These are phyloP conservation scores for Trissolcus basalis DNA, from an alignment of 1,140 invertebrate genomes.

Conservation along the genomic window DNA sequence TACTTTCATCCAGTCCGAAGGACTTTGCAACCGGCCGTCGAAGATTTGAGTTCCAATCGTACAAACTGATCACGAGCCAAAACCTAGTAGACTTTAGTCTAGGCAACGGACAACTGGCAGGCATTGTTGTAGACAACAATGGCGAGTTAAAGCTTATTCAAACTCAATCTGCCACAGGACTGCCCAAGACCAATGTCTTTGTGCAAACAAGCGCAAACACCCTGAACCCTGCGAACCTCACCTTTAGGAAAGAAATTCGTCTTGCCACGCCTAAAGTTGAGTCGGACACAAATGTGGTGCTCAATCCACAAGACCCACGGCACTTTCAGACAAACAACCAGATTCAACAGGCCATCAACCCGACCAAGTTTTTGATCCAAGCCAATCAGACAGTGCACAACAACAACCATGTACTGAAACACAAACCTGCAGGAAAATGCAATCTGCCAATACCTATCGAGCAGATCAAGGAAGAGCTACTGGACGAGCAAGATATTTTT, in stretches of 20 bases:
- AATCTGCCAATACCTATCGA: conserved; percentile 71
- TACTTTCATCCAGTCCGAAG: conserved; percentile 87
- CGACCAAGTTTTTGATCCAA: conserved; percentile 71
- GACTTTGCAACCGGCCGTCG: conserved; percentile 82
- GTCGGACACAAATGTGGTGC: conserved; percentile 56
- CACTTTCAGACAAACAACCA: conserved; percentile 64
- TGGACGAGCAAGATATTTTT: conserved; percentile 84
- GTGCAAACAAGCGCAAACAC: conserved; percentile 69
- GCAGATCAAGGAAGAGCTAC: conserved; percentile 77
- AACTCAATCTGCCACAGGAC: conserved; percentile 65
- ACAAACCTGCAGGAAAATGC: conserved; percentile 60
- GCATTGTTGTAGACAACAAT: conserved; percentile 80
- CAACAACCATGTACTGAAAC: conserved; percentile 59
- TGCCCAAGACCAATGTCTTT: conserved; percentile 76
- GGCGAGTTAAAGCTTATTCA: conserved; percentile 82
- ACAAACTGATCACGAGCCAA: conserved; percentile 79
- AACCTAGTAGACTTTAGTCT: conserved; percentile 78
- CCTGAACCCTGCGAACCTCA: conserved; percentile 68
- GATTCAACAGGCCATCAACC: conserved; percentile 68
- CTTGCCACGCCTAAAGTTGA: conserved; percentile 68
- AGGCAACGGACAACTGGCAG: conserved; percentile 78
- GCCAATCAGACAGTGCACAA: conserved; percentile 63
- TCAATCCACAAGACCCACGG: conserved; percentile 51
- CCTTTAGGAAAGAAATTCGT: conserved; percentile 72
- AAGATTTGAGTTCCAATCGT: conserved; percentile 80